phyloP scores from a whole-genome alignment of 2,888 invertebrate species.

The Conchocele bisecta region DNA sequence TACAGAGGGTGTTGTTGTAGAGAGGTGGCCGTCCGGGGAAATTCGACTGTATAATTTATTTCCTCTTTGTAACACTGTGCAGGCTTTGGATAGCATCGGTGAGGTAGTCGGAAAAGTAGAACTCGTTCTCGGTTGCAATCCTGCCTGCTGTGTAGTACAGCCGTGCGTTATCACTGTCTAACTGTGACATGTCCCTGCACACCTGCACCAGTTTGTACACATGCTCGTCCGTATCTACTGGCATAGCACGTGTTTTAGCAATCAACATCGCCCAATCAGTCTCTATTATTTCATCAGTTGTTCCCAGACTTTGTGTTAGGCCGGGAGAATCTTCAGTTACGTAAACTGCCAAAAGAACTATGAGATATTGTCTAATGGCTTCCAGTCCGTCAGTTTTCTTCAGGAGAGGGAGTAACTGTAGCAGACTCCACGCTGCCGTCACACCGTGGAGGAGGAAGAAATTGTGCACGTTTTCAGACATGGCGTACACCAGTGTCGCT shows the following conservation, averaged over 20 bases:
- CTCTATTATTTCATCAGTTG: neutral
- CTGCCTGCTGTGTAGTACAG: no score
- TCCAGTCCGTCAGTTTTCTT: conserved; percentile 27
- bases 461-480: conserved; percentile 36
- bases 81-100: no score
- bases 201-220: conserved; percentile 56
- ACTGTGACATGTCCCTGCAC: conserved; percentile 40
- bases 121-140: no score
- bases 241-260: conserved; percentile 6
- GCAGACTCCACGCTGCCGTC: conserved; percentile 44
- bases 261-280: conserved; percentile 37
- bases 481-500: conserved; percentile 32
- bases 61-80: no score
- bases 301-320: neutral
- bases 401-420: conserved; percentile 37
- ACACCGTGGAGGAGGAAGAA: conserved; percentile 59
- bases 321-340: conserved; percentile 32
- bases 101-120: no score
- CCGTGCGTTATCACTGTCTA: no score
- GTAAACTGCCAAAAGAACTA: conserved; percentile 40
- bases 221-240: conserved; percentile 49
- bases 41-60: no score
- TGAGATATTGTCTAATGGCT: conserved; percentile 28
- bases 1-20: no score
- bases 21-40: no score